Evolutionary conservation across 2,113 vertebrate species (phyloP).

Genomic region (Pogonocichla stellata): DNA sequence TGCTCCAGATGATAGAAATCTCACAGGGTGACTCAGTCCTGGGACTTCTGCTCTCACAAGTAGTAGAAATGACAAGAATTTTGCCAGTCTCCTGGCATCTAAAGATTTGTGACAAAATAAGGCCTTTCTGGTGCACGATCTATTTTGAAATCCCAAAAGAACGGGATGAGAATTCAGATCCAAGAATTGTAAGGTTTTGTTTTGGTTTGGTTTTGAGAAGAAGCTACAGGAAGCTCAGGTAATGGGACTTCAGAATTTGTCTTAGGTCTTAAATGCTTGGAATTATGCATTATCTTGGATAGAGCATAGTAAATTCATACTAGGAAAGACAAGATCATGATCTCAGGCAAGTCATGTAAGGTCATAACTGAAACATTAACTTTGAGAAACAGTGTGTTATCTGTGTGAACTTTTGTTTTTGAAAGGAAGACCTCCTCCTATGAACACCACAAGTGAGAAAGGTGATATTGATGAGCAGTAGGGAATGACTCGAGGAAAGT

Average conservation of each 20-base stretch:
- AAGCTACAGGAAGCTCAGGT: not conserved
- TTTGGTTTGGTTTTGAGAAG: not conserved
- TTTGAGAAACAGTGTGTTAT: not conserved
- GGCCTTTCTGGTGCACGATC: not conserved
- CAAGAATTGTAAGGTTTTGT: not conserved
- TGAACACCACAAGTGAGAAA: slow-evolving; percentile 36
- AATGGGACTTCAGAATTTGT: not conserved
- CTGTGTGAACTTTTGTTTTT: slow-evolving; percentile 23
- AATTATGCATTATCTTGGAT: not conserved
- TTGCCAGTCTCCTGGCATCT: not conserved
- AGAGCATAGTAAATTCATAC: not conserved
- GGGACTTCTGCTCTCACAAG: not conserved
- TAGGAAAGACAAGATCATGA: not conserved
- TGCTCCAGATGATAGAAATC: not conserved
- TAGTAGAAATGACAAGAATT: not conserved
- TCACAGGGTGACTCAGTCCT: not conserved
- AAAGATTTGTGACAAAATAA: not conserved
- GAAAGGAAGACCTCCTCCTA: slow-evolving; percentile 12
- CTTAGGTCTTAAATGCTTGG: not conserved
- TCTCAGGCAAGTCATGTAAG: not conserved
- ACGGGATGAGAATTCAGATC: not conserved
- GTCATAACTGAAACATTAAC: not conserved
- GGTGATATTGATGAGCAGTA: slow-evolving; percentile 56
- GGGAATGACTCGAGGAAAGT: slow-evolving; percentile 22
- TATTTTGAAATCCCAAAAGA: not conserved